phyloP scores from a whole-genome alignment of 2,113 vertebrate genomes.

The Poeciliopsis turrubarensis region DNA sequence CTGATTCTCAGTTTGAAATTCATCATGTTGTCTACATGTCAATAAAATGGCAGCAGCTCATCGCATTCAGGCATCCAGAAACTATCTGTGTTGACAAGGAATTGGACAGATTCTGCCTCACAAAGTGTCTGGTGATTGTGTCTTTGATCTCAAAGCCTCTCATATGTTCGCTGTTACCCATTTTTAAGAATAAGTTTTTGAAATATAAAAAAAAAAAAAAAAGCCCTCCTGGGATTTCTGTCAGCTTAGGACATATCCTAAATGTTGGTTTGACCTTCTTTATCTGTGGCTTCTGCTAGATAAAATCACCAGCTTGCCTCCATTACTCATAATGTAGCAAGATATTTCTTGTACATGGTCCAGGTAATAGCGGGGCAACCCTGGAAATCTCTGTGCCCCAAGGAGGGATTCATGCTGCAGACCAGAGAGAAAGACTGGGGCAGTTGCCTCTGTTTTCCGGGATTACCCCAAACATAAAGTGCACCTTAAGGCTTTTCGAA shows the following conservation, averaged over 20 bases:
- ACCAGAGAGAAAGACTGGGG: conserved; percentile 52
- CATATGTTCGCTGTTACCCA: conserved; percentile 33
- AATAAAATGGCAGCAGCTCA: neutral
- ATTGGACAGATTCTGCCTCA: neutral
- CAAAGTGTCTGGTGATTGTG: neutral
- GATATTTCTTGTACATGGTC: conserved; percentile 13
- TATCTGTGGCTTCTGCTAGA: neutral
- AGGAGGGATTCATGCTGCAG: conserved; percentile 58
- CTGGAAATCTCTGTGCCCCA: conserved; percentile 42
- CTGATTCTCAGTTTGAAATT: too few species aligned
- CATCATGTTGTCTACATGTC: neutral
- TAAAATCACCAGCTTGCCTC: conserved; percentile 12
- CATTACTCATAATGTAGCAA: conserved; percentile 1
- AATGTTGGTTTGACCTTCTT: neutral
- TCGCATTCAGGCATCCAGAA: neutral
- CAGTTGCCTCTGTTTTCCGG: conserved; percentile 43
- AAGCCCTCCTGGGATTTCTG: neutral
- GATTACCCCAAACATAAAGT: conserved; percentile 46
- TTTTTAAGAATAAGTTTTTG: conserved; percentile 16
- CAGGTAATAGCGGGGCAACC: conserved; percentile 23
- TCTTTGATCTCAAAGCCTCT: conserved; percentile 6
- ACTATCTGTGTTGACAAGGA: neutral
- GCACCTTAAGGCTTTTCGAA: conserved; percentile 36
- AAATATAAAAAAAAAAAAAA: conserved; percentile 10
- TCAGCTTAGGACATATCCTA: neutral